These are phyloP conservation scores for Drosophila pruinosa DNA, from an alignment of 1,140 invertebrate species.

Conservation along the genomic window DNA sequence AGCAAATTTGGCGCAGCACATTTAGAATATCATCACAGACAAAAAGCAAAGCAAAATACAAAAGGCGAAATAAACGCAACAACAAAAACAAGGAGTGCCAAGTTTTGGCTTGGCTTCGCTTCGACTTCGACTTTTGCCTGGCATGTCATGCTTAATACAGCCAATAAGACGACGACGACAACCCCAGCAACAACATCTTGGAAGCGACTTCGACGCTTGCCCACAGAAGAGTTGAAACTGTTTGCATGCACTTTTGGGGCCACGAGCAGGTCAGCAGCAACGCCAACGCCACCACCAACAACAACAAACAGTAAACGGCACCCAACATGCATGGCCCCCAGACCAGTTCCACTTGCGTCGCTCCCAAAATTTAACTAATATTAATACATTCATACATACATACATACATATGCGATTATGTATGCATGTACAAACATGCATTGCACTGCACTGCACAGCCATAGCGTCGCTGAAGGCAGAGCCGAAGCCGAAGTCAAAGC, in stretches of 20 bases:
- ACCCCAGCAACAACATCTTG: conserved; percentile 44
- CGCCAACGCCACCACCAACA: conserved; percentile 47
- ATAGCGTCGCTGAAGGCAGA: conserved; percentile 2
- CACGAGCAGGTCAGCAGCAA: conserved; percentile 74
- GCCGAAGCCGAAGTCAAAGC: conserved; percentile 23
- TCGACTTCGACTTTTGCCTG: conserved; percentile 60
- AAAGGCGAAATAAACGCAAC: conserved; percentile 42
- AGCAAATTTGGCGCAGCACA: conserved; percentile 77
- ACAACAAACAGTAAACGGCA: conserved; percentile 15
- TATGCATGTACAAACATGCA: conserved; percentile 6
- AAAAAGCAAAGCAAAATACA: conserved; percentile 33
- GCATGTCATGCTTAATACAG: conserved; percentile 77
- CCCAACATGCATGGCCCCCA: conserved; percentile 58
- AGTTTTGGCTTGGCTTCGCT: conserved; percentile 45
- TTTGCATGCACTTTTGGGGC: conserved; percentile 77
- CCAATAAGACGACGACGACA: conserved; percentile 68
- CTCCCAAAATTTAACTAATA: conserved; percentile 79
- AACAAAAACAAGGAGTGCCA: conserved; percentile 70
- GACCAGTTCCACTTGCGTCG: conserved; percentile 80
- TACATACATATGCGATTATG: conserved; percentile 1
- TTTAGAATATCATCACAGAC: conserved; percentile 77
- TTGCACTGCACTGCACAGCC: conserved; percentile 26
- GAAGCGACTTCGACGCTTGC: conserved; percentile 63
- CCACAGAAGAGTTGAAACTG: conserved; percentile 42
- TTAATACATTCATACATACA: conserved; percentile 37